Evolutionary conservation across 2,113 vertebrate species (phyloP).

Genomic region (Halichoerus grypus): DNA sequence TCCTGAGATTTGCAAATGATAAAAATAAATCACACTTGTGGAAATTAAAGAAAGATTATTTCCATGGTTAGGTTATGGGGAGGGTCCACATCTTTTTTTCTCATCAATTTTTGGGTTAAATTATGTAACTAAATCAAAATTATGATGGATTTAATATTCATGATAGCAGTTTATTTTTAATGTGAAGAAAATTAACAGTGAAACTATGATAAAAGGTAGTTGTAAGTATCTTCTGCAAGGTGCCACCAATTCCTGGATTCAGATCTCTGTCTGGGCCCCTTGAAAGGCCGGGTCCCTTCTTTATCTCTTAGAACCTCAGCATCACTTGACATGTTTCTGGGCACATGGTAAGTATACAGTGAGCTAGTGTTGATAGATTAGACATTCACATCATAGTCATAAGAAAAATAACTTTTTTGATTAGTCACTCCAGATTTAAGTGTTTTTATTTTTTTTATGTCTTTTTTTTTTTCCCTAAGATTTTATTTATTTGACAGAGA

Average conservation of each 20-base stretch:
- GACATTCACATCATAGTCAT: neutral
- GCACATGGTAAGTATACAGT: neutral
- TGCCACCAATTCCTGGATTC: neutral
- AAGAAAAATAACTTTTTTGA: constrained; percentile 1
- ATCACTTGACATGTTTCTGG: neutral
- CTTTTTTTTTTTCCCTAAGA: too few relatives aligned
- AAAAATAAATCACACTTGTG: constrained; percentile 20
- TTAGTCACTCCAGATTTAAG: neutral
- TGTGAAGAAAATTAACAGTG: constrained; percentile 49
- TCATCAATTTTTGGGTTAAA: constrained; percentile 43
- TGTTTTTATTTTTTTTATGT: neutral
- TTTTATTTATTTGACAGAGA: too few relatives aligned
- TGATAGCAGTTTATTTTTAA: constrained; percentile 55
- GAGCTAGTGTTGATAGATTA: neutral
- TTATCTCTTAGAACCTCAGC: neutral
- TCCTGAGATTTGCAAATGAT: constrained; percentile 33
- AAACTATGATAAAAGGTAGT: neutral
- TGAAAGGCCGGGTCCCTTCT: neutral
- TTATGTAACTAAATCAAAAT: constrained; percentile 45
- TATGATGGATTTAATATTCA: constrained; percentile 34
- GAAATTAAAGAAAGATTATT: constrained; percentile 25
- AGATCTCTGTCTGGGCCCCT: neutral
- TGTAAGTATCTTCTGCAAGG: neutral
- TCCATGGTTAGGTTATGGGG: neutral
- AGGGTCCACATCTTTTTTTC: constrained; percentile 5